Evolutionary conservation across 2,113 vertebrate genomes (phyloP), one percentile per base, ranked within the genome.

Genomic region (Lepus americanus): DNA sequence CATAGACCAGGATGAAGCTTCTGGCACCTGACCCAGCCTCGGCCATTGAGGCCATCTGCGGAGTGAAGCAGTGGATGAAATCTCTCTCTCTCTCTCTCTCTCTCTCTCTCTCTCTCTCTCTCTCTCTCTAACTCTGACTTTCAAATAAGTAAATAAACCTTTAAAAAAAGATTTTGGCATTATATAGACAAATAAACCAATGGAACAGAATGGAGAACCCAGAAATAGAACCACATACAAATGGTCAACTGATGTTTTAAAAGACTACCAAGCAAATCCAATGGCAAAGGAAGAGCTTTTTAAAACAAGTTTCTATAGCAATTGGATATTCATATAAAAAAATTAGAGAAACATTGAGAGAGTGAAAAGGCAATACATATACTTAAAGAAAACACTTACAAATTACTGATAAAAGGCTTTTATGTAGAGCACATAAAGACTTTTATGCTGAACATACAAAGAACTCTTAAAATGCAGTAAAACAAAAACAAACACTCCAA

Each of bases 131-230:
- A n/a, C n/a, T n/a, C n/a, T n/a, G n/a, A n/a, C n/a, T n/a, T n/a
- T n/a, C n/a, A n/a, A n/a, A n/a, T n/a, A n/a, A n/a, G n/a, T n/a
- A n/a, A n/a, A n/a, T n/a, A n/a, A n/a, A n/a, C n/a, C n/a, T n/a
- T n/a, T 44, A 44, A 44, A 44, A 44, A 44, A 66, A 36, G 63
- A 89, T 70, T 33, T 33, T 79, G 33, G 5, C n/a, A 44, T 44
- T 67, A 77, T 89, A 39, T 78, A 94, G 36, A 92, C 27, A 93
- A 72, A 59, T 29, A 89, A 25, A 83, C 74, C 33, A 83, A 3
- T 81, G 63, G 55, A 87, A 67, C 19, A 31, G 31, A 87, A 44
- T 67, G 27, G 67, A 72, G 9, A 44, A 44, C 39, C 5, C 29
- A 92, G 66, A 92, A 87, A 63, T 61, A 20, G 16, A 33, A 1